A percentile compares a stretch with the other conserved stretches of the same genome.
These are phyloP conservation scores for Cheirogaleus medius DNA, from an alignment of 2,113 vertebrate genomes.

Conservation along the genomic window DNA sequence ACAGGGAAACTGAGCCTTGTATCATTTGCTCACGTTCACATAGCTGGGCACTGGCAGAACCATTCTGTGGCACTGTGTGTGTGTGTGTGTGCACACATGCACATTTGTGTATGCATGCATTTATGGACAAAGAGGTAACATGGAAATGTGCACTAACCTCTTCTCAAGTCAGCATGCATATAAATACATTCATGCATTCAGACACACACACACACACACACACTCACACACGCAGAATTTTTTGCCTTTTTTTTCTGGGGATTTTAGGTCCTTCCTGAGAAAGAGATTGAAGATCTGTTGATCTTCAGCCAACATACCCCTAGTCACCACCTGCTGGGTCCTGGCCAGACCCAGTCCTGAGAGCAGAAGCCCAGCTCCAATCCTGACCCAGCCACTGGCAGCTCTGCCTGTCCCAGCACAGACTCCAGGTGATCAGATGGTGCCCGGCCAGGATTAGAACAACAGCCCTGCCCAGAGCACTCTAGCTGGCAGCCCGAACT, in stretches of 20 bases:
- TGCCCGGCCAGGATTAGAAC: background rate
- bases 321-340: background rate
- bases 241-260: background rate
- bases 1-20: background rate
- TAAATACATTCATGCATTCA: background rate
- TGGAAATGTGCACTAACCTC: background rate
- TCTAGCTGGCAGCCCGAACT: background rate
- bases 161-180: background rate
- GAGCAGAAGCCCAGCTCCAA: background rate
- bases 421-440: background rate
- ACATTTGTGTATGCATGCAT: too few species aligned
- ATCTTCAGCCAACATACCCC: background rate
- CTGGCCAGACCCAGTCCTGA: background rate
- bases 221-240: too few species aligned
- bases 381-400: too few species aligned
- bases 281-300: background rate
- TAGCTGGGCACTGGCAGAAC: background rate
- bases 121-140: background rate
- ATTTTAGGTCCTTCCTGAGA: background rate
- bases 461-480: background rate
- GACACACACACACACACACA: background rate
- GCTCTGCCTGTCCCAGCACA: background rate
- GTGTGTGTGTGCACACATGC: background rate
- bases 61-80: rapidly evolving
- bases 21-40: background rate